A percentile compares a stretch with the other conserved stretches of the same genome.
Evolutionary conservation across 2,888 invertebrate species (phyloP).

Genomic region (Malthinus flaveolus): DNA sequence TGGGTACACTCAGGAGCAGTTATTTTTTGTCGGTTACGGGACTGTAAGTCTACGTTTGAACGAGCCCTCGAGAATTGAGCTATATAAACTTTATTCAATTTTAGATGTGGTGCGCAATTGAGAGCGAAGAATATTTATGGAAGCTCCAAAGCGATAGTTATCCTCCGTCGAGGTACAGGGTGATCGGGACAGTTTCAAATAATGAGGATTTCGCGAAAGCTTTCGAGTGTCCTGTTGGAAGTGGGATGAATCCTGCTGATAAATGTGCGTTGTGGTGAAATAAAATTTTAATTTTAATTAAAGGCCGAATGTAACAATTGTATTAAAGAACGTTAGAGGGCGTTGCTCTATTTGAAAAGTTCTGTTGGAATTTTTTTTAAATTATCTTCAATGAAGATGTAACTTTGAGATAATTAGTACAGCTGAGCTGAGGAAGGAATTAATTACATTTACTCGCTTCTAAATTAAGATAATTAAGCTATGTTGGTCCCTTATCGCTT

Average conservation of each 20-base stretch:
- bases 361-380: too few species aligned
- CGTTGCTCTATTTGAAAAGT: too few species aligned
- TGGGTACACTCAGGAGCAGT: conserved; percentile 46
- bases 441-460: too few species aligned
- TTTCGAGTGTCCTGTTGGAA: conserved; percentile 47
- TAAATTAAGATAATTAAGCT: too few species aligned
- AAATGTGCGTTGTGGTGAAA: conserved; percentile 51
- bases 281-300: neutral
- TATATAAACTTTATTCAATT: conserved; percentile 12
- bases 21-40: conserved; percentile 52
- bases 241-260: conserved; percentile 49
- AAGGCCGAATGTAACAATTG: neutral
- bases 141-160: conserved; percentile 34
- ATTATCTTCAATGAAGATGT: too few species aligned
- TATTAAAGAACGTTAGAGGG: too few species aligned
- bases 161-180: conserved; percentile 47
- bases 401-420: too few species aligned
- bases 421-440: too few species aligned
- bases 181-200: conserved; percentile 51
- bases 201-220: conserved; percentile 51
- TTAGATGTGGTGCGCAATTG: conserved; percentile 51
- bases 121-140: conserved; percentile 41
- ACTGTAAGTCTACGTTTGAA: conserved; percentile 43
- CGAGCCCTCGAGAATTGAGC: neutral
- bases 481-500: too few species aligned